These are phyloP conservation scores for Daktulosphaira vitifoliae DNA, from an alignment of 1,140 invertebrate species.

Conservation along the genomic window DNA sequence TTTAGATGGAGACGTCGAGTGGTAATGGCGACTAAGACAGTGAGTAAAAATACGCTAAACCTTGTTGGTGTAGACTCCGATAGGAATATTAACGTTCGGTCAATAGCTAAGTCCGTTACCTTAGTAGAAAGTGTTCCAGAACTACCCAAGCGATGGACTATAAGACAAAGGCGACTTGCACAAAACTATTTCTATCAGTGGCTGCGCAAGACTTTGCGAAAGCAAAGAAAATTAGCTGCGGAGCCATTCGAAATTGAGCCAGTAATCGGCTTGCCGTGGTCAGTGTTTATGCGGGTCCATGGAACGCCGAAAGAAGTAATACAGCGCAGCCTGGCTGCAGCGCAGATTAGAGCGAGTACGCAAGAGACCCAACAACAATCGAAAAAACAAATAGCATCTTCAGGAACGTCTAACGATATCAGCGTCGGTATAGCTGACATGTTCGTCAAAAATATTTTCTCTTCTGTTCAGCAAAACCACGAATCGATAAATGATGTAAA, in stretches of 20 bases:
- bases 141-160: neutral
- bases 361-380: too few species aligned
- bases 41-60: too few species aligned
- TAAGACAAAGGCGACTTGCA: neutral
- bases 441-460: conserved; percentile 7
- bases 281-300: conserved; percentile 11
- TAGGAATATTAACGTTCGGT: too few species aligned
- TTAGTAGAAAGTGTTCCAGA: neutral
- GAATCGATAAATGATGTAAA: too few species aligned
- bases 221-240: conserved; percentile 6
- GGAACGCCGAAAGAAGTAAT: conserved; percentile 10
- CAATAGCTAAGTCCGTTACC: too few species aligned
- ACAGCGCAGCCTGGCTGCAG: too few species aligned
- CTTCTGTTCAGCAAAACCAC: neutral
- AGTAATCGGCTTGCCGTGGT: conserved; percentile 2
- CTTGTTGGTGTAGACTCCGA: too few species aligned
- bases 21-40: too few species aligned
- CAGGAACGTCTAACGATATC: neutral
- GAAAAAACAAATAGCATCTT: too few species aligned
- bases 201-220: conserved; percentile 1
- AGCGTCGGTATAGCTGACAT: neutral
- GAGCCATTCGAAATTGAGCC: conserved; percentile 12
- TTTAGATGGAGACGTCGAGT: too few species aligned
- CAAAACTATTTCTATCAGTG: conserved; percentile 21
- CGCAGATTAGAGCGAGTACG: too few species aligned